Percentiles rank a stretch among this genome's conserved stretches.
Evolutionary conservation across 2,113 vertebrate genomes (phyloP).

Genomic region (Pseudorasbora parva): DNA sequence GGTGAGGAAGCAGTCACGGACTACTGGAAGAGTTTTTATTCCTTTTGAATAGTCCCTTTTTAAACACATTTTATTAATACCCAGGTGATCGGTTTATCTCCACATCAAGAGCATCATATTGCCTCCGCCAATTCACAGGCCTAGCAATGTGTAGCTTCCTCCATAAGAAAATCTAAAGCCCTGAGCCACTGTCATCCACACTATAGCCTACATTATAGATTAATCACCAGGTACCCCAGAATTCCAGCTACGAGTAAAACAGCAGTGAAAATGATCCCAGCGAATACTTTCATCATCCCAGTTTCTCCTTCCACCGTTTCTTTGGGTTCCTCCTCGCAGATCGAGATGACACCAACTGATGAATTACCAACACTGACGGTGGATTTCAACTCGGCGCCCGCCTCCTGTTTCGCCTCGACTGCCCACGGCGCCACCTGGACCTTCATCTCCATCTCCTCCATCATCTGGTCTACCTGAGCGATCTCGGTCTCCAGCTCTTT

Average conservation of each 20-base stretch:
- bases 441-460: constrained; percentile 98
- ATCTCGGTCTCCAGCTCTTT: constrained; percentile 89
- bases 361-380: constrained; percentile 84
- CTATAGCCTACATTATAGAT: constrained; percentile 73
- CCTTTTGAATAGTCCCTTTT: constrained; percentile 5
- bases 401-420: constrained; percentile 90
- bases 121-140: too few species aligned
- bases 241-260: constrained; percentile 86
- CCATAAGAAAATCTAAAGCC: constrained; percentile 27
- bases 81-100: background rate
- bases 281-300: constrained; percentile 81
- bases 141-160: background rate
- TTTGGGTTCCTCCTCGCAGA: constrained; percentile 83
- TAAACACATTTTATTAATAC: constrained; percentile 3
- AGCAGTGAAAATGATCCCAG: constrained; percentile 83
- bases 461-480: constrained; percentile 90
- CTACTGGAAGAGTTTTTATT: background rate
- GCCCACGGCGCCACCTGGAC: constrained; percentile 98
- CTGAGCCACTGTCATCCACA: constrained; percentile 25
- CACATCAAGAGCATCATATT: background rate
- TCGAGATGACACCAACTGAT: constrained; percentile 83
- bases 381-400: constrained; percentile 90
- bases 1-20: background rate
- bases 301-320: constrained; percentile 76
- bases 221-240: constrained; percentile 88